Percentiles rank a stretch among this genome's conserved stretches.
Conservation (phyloP, 2,113 vertebrate genomes). For the Erpornis zantholeuca region DNA sequence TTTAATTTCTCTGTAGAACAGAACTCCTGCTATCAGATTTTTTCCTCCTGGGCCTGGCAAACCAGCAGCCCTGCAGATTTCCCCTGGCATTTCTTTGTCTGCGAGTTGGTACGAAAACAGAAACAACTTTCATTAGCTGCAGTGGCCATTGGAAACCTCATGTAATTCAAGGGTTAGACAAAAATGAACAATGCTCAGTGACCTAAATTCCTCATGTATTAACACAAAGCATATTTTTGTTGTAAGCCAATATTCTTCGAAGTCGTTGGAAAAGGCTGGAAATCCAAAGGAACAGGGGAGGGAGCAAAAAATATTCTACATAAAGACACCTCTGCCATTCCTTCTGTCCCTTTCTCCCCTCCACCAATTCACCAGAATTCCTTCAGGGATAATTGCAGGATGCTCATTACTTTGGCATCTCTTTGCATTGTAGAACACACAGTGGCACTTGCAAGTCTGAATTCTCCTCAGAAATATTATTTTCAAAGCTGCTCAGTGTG, state of each 20-base stretch:
- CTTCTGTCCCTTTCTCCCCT: background rate
- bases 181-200: slow-evolving; percentile 45
- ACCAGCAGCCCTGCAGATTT: background rate
- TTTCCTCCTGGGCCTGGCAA: background rate
- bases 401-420: background rate
- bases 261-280: slow-evolving; percentile 14
- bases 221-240: slow-evolving; percentile 29
- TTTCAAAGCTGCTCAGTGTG: background rate
- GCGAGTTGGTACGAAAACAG: background rate
- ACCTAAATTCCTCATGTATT: slow-evolving; percentile 41
- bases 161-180: slow-evolving; percentile 37
- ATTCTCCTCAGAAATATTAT: background rate
- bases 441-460: background rate
- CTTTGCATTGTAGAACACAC: background rate
- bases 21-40: background rate
- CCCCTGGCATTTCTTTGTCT: background rate
- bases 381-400: background rate
- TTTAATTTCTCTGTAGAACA: background rate
- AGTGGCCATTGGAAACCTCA: slow-evolving; percentile 12
- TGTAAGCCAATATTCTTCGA: slow-evolving; percentile 31
- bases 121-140: slow-evolving; percentile 36
- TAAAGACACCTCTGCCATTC: background rate
- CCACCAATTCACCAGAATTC: background rate
- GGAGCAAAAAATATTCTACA: background rate
- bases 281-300: background rate